Percentiles rank a stretch among this genome's conserved stretches.
These are phyloP conservation scores for Porites lutea DNA, from an alignment of 64 coral and sea anemone species.

Conservation along the genomic window DNA sequence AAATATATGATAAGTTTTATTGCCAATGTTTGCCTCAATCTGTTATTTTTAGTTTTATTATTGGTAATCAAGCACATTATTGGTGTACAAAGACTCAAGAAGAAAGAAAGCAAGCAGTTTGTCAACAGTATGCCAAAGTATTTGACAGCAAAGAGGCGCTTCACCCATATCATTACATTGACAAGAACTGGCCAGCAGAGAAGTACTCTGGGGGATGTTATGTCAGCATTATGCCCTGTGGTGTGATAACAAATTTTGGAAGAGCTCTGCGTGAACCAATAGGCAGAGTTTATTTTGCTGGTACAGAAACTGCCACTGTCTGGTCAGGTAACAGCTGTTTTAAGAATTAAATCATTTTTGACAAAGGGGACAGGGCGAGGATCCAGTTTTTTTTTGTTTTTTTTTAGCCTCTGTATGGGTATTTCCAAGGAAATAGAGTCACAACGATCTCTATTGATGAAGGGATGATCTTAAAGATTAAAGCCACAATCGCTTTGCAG, in stretches of 20 bases:
- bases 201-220: conserved; percentile 98
- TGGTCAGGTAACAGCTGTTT: conserved; percentile 83
- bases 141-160: conserved; percentile 88
- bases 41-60: conserved; percentile 70
- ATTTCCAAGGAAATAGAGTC: no score
- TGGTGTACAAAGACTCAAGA: conserved; percentile 91
- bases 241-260: conserved; percentile 83
- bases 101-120: conserved; percentile 90
- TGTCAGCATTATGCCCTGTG: conserved; percentile 82
- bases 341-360: background rate
- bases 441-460: no score
- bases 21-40: background rate
- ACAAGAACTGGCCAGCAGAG: conserved; percentile 99
- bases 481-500: no score
- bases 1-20: no score
- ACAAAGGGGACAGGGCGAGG: background rate
- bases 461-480: no score
- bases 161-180: conserved; percentile 88
- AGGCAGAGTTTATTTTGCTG: conserved; percentile 92
- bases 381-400: no score
- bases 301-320: conserved; percentile 93
- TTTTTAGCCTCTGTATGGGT: no score
- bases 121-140: conserved; percentile 90
- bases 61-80: conserved; percentile 85
- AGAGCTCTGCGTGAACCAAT: conserved; percentile 66